Conservation (phyloP, 2,888 invertebrate species). For the Andrena haemorrhoa region DNA sequence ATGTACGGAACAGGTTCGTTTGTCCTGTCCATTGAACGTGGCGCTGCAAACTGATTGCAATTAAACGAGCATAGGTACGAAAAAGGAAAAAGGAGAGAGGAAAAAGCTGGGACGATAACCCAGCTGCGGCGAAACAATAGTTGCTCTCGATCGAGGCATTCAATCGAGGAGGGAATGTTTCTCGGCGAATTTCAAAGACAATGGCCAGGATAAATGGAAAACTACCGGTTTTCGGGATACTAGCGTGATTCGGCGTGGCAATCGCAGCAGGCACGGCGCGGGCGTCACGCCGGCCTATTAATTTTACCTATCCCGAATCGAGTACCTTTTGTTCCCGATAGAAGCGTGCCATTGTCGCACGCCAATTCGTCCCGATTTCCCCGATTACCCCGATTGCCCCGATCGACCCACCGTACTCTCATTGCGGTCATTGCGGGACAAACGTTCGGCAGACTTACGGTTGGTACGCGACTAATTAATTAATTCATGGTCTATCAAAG, state of each 20-base stretch:
- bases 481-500: slow-evolving; percentile 6
- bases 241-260: neutral
- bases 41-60: slow-evolving; percentile 27
- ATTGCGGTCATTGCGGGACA: neutral
- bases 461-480: slow-evolving; percentile 21
- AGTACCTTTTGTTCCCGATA: slow-evolving; percentile 37
- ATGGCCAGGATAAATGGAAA: slow-evolving; percentile 38
- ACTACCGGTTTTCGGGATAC: slow-evolving; percentile 21
- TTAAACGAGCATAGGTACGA: slow-evolving; percentile 36
- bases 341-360: slow-evolving; percentile 22
- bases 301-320: slow-evolving; percentile 35
- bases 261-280: neutral
- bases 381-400: neutral
- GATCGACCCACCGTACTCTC: slow-evolving; percentile 2
- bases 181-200: slow-evolving; percentile 37
- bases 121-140: slow-evolving; percentile 41
- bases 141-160: slow-evolving; percentile 31
- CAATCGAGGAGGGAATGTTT: slow-evolving; percentile 1
- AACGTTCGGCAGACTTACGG: neutral
- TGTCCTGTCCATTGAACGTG: slow-evolving; percentile 10
- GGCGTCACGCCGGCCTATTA: slow-evolving; percentile 20
- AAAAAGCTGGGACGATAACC: slow-evolving; percentile 1
- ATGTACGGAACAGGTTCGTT: slow-evolving; percentile 12
- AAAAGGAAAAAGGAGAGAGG: neutral
- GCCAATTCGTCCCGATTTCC: slow-evolving; percentile 2